phyloP scores from a whole-genome alignment of 1,140 invertebrate species.

The Drosophila bocqueti region DNA sequence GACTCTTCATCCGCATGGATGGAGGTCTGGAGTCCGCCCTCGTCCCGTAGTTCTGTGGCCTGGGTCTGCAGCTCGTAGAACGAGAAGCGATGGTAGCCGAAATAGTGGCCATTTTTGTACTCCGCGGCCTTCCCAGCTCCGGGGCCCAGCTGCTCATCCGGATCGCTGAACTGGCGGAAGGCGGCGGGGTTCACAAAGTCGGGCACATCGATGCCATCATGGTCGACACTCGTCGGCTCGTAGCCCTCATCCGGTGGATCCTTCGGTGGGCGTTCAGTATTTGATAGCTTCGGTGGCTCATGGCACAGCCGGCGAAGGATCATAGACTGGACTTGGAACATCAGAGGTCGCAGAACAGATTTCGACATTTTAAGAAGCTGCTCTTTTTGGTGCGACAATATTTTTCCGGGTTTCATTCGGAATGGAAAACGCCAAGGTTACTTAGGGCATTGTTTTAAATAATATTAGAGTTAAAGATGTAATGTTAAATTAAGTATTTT shows the following conservation, averaged over 20 bases:
- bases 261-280: slow-evolving; percentile 72
- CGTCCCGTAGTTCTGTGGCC: slow-evolving; percentile 35
- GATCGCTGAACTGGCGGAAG: slow-evolving; percentile 53
- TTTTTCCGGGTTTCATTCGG: neutral
- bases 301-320: neutral
- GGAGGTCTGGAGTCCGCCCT: slow-evolving; percentile 34
- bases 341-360: neutral
- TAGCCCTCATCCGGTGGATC: slow-evolving; percentile 71
- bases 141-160: slow-evolving; percentile 66
- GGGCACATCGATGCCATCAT: slow-evolving; percentile 43
- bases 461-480: neutral
- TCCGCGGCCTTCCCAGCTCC: slow-evolving; percentile 46
- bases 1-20: slow-evolving; percentile 33
- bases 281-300: slow-evolving; percentile 28
- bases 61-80: slow-evolving; percentile 49
- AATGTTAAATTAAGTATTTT: neutral
- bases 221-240: slow-evolving; percentile 37
- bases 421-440: neutral
- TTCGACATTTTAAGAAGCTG: slow-evolving; percentile 13
- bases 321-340: neutral
- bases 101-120: slow-evolving; percentile 73
- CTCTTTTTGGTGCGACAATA: neutral
- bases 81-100: slow-evolving; percentile 71
- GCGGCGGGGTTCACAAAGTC: slow-evolving; percentile 45
- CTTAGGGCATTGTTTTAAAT: neutral